Evolutionary conservation across 2,113 vertebrate species (phyloP).

Genomic region (Vimba vimba): DNA sequence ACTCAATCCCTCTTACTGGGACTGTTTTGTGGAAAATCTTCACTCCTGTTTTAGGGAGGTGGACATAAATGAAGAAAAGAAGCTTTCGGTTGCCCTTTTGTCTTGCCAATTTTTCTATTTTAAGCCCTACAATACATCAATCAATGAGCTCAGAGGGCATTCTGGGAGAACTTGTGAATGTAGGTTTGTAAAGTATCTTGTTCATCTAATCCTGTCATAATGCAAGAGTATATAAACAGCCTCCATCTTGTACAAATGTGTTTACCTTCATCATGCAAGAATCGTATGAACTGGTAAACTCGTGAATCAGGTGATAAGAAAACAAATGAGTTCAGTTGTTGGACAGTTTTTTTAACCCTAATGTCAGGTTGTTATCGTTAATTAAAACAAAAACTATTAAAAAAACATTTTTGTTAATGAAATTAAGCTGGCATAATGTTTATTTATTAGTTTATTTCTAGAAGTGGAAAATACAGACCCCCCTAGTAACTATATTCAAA

Average conservation of each 20-base stretch:
- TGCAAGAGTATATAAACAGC: not conserved
- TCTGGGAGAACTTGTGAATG: not conserved
- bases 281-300: not conserved
- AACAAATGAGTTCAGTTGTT: not conserved
- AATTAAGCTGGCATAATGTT: too few species aligned
- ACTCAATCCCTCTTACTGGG: not conserved
- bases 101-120: not conserved
- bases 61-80: slow-evolving; percentile 5
- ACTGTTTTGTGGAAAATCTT: not conserved
- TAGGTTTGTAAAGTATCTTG: not conserved
- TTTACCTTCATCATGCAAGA: not conserved
- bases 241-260: not conserved
- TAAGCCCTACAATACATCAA: not conserved
- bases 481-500: too few species aligned
- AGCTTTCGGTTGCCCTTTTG: not conserved
- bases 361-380: not conserved
- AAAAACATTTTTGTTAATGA: too few species aligned
- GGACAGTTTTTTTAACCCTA: too few species aligned
- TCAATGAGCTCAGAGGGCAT: not conserved
- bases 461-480: too few species aligned
- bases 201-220: not conserved
- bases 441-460: too few species aligned
- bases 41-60: not conserved
- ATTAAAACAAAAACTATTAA: not conserved
- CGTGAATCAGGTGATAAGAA: not conserved